phyloP scores from a whole-genome alignment of 1,140 invertebrate species.

The Ostrea denselamellosa region DNA sequence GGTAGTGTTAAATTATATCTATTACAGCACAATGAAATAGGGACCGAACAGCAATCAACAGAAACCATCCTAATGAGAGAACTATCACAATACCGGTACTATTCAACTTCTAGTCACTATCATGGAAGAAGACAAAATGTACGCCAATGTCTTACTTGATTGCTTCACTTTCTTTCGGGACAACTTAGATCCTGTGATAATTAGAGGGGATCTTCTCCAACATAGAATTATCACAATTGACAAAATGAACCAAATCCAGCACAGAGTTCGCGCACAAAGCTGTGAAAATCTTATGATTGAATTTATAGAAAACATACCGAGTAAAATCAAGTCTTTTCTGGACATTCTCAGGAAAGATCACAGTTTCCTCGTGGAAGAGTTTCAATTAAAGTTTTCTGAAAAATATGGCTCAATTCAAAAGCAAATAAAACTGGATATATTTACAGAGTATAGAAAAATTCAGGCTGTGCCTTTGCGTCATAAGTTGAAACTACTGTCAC shows the following conservation, averaged over 20 bases:
- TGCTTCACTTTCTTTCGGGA: background rate
- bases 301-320: background rate
- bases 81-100: too few species aligned
- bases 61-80: background rate
- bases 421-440: background rate
- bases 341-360: slow-evolving; percentile 5
- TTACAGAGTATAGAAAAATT: background rate
- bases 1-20: background rate
- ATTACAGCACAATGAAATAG: background rate
- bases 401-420: background rate
- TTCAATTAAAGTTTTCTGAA: background rate
- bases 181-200: background rate
- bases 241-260: background rate
- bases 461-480: background rate
- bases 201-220: background rate
- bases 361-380: background rate
- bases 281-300: slow-evolving; percentile 3
- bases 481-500: background rate
- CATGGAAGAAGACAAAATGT: background rate
- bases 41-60: background rate
- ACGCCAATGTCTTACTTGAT: background rate
- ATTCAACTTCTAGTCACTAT: background rate
- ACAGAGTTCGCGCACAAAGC: background rate
- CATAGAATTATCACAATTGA: background rate
- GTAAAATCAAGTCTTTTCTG: background rate